Percentiles rank a stretch among this genome's conserved stretches.
phyloP scores from a whole-genome alignment of 2,888 invertebrate species.

The Venustoraphidia nigricollis region DNA sequence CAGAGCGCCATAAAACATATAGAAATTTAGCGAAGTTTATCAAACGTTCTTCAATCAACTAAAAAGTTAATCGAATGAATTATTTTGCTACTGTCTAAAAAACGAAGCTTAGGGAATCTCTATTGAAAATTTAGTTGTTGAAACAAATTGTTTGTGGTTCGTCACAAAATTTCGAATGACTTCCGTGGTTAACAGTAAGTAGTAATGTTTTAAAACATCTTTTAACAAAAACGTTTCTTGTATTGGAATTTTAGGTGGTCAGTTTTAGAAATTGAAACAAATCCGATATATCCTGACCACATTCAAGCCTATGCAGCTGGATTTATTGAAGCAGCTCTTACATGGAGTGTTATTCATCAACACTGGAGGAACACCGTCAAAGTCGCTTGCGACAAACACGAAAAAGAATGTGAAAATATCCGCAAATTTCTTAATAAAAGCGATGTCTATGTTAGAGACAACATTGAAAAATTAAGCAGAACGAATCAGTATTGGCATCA shows the following conservation, averaged over 20 bases:
- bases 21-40: no score
- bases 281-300: conserved; percentile 53
- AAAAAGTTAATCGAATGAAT: no score
- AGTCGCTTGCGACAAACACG: conserved; percentile 33
- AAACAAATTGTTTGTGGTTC: not conserved
- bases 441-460: conserved; percentile 40
- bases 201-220: not conserved
- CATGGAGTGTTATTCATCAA: conserved; percentile 63
- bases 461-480: conserved; percentile 30
- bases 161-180: not conserved
- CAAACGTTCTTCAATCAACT: no score
- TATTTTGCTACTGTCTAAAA: not conserved
- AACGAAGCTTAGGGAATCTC: not conserved
- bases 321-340: conserved; percentile 65
- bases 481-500: conserved; percentile 74
- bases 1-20: no score
- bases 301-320: conserved; percentile 81
- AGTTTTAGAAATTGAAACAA: conserved; percentile 64
- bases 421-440: conserved; percentile 49
- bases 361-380: conserved; percentile 60
- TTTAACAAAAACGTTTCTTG: not conserved
- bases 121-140: not conserved
- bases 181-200: not conserved
- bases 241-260: conserved; percentile 51
- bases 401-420: conserved; percentile 47